Evolutionary conservation across 2,888 invertebrate species (phyloP).

Genomic region (Argyresthia goedartella): DNA sequence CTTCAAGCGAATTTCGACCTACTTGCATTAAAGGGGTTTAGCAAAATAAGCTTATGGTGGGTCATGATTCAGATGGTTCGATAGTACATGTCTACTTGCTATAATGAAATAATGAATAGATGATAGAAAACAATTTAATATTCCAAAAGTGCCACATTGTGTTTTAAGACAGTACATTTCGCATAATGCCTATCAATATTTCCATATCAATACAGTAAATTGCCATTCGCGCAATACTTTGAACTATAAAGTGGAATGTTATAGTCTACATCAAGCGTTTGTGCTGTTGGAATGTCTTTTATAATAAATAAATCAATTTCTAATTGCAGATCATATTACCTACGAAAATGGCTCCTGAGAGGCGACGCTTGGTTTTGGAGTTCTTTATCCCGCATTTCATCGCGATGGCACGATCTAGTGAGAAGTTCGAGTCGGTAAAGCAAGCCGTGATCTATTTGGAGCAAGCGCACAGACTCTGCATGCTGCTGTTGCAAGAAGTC

Average conservation of each 20-base stretch:
- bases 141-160: no score
- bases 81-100: no score
- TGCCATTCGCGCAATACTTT: background rate
- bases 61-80: no score
- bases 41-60: no score
- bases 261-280: no score
- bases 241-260: no score
- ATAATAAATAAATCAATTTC: conserved; percentile 1
- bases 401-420: conserved; percentile 76
- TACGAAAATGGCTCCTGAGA: conserved; percentile 65
- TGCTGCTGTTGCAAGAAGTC: conserved; percentile 70
- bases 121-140: no score
- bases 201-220: background rate
- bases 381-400: conserved; percentile 81
- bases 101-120: no score
- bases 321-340: conserved; percentile 50
- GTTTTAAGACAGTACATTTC: background rate
- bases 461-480: conserved; percentile 77
- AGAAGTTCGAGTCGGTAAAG: conserved; percentile 70
- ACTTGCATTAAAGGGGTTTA: no score
- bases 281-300: no score
- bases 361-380: conserved; percentile 74
- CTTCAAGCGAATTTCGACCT: no score
- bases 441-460: conserved; percentile 78
- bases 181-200: background rate